Evolutionary conservation across 2,113 vertebrate species (phyloP).

Genomic region (Mionectes macconnelli): DNA sequence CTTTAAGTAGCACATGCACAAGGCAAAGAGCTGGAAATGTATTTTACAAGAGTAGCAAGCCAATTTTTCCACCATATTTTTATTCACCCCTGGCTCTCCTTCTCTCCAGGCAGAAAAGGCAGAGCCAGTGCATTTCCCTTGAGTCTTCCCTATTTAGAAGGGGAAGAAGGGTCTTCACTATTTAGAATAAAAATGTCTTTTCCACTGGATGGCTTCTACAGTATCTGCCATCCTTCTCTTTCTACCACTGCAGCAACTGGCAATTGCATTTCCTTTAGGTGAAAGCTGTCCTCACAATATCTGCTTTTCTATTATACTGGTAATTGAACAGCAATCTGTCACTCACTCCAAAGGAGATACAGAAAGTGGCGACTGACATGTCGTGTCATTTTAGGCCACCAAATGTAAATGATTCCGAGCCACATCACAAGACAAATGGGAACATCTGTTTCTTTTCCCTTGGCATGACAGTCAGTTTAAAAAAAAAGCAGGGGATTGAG

Average conservation of each 20-base stretch:
- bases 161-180: too few relatives aligned
- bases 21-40: not conserved
- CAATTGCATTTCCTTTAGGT: slow-evolving; percentile 2
- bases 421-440: slow-evolving; percentile 55
- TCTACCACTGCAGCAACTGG: not conserved
- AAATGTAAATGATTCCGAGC: slow-evolving; percentile 63
- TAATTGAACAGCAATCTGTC: slow-evolving; percentile 48
- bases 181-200: slow-evolving; percentile 38
- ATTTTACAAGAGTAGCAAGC: not conserved
- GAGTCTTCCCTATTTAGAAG: not conserved
- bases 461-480: not conserved
- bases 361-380: not conserved
- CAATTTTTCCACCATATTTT: not conserved
- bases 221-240: slow-evolving; percentile 1
- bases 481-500: not conserved
- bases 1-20: not conserved
- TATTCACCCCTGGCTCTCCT: not conserved
- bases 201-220: not conserved
- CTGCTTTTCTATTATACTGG: not conserved
- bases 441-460: slow-evolving; percentile 62
- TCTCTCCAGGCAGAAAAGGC: not conserved
- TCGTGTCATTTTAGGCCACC: slow-evolving; percentile 41
- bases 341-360: slow-evolving; percentile 31
- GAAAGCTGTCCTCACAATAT: slow-evolving; percentile 17
- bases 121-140: not conserved